Base-by-base conservation (phyloP, 2,797 vertebrate species). In the Erethizon dorsatum region DNA sequence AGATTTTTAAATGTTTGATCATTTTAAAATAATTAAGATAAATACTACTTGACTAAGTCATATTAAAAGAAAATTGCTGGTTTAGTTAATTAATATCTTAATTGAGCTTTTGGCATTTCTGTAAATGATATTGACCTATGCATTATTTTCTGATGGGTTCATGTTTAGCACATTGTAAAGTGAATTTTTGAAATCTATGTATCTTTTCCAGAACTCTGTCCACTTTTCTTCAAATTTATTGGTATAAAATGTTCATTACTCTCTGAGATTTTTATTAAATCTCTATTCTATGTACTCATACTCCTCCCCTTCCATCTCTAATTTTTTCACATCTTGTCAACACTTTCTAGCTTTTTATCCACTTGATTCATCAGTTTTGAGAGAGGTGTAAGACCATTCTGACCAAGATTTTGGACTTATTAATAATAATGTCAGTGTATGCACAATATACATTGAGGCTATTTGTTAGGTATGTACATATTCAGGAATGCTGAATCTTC, bases 1-100 rank as follows among this genome's bases (percentile, higher is more conserved):
- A 75, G 31, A 77, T 47, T 82, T 45, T 93, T 90, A 92, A 90
- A 93, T n/a, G 6, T 73, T 95, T 84, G 45, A 59, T 41, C 20
- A 52, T 91, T 78, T 28, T 73, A 84, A 90, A 89, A 77, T 50
- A 63, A 88, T 79, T 63, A 56, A 1, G 20, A 91, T 86, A 87
- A 90, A 83, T 78, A 77, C 12, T 83, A 77, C 24, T 83, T 79
- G 69, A 67, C 14, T 52, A 88, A 79, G 73, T 93, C 6, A 37
- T 78, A 50, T 57, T 91, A 50, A 50, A 79, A 83, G 33, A 31
- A 90, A 65, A 33, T 79, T 73, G 1, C 56, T 65, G 47, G 8
- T 78, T 90, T 86, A 71, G 61, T 77, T 83, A 78, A 85, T 75
- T 83, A 73, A 80, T 65, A 89, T 57, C 37, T 82, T 82, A 63